Conservation (phyloP, 2,888 invertebrate species). For the Limnephilus marmoratus region DNA sequence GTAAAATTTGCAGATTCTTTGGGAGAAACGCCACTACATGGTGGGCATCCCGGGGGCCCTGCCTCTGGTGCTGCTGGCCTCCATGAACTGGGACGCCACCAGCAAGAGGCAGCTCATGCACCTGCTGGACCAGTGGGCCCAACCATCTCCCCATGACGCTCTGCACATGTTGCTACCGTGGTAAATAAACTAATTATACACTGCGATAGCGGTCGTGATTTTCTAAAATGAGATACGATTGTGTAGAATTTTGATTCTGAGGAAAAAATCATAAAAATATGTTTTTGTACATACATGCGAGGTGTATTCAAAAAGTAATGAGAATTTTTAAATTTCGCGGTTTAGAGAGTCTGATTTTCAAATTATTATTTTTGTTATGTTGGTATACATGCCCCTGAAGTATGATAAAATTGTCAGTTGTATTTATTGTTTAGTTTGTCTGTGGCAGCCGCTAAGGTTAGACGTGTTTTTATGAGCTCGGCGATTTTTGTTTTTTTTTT, state of each 20-base stretch:
- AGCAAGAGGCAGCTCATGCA: constrained; percentile 91
- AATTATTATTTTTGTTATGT: too few species aligned
- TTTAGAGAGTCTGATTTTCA: too few species aligned
- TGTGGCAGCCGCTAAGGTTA: too few species aligned
- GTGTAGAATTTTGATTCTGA: background rate
- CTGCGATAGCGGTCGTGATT: background rate
- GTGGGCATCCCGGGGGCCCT: constrained; percentile 89
- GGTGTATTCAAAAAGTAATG: too few species aligned
- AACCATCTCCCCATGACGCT: constrained; percentile 91
- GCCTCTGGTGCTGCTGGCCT: constrained; percentile 90
- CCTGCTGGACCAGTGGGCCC: constrained; percentile 91
- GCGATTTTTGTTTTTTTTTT: too few species aligned
- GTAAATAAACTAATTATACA: constrained; percentile 74
- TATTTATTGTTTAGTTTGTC: too few species aligned
- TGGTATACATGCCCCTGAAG: too few species aligned
- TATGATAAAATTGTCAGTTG: too few species aligned
- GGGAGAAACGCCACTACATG: constrained; percentile 96
- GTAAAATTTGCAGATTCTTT: constrained; percentile 80
- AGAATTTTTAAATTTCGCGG: too few species aligned
- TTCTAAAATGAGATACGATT: background rate
- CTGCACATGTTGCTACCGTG: constrained; percentile 94
- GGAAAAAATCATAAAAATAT: too few species aligned
- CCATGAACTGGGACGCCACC: constrained; percentile 94
- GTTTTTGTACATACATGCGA: too few species aligned
- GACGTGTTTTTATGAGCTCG: too few species aligned